These are phyloP conservation scores for Pogonomyrmex barbatus DNA, from an alignment of 1,140 invertebrate genomes.

Conservation along the genomic window DNA sequence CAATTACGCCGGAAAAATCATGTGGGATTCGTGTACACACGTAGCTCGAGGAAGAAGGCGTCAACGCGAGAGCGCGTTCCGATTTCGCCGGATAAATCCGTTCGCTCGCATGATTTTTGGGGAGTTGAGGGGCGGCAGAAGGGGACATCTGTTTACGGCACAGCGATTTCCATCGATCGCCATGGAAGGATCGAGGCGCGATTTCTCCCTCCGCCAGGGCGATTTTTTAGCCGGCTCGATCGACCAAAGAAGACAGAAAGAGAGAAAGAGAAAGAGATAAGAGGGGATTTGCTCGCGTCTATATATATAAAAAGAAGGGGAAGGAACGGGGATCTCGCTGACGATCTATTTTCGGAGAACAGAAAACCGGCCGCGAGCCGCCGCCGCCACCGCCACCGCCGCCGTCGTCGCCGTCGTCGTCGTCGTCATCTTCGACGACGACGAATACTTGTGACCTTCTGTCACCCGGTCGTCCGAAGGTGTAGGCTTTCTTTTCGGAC, in stretches of 20 bases:
- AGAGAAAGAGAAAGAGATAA: slow-evolving; percentile 63
- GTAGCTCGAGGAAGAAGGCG: background rate
- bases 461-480: slow-evolving; percentile 43
- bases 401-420: background rate
- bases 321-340: slow-evolving; percentile 76
- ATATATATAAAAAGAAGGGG: slow-evolving; percentile 71
- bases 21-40: background rate
- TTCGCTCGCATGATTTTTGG: slow-evolving; percentile 42
- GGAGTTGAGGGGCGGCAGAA: background rate
- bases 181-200: slow-evolving; percentile 57
- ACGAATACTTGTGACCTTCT: slow-evolving; percentile 50
- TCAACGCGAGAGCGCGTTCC: slow-evolving; percentile 16
- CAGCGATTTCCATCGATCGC: slow-evolving; percentile 51
- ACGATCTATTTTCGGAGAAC: slow-evolving; percentile 85
- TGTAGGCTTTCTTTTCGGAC: slow-evolving; percentile 42
- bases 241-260: slow-evolving; percentile 74
- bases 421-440: background rate
- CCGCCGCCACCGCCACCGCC: background rate
- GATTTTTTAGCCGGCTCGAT: slow-evolving; percentile 54
- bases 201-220: slow-evolving; percentile 39
- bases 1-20: background rate
- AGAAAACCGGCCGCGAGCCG: slow-evolving; percentile 78
- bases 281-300: slow-evolving; percentile 38
- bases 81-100: slow-evolving; percentile 57
- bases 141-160: slow-evolving; percentile 49